phyloP scores from a whole-genome alignment of 2,797 vertebrate species.

The Zenarchopterus dispar region DNA sequence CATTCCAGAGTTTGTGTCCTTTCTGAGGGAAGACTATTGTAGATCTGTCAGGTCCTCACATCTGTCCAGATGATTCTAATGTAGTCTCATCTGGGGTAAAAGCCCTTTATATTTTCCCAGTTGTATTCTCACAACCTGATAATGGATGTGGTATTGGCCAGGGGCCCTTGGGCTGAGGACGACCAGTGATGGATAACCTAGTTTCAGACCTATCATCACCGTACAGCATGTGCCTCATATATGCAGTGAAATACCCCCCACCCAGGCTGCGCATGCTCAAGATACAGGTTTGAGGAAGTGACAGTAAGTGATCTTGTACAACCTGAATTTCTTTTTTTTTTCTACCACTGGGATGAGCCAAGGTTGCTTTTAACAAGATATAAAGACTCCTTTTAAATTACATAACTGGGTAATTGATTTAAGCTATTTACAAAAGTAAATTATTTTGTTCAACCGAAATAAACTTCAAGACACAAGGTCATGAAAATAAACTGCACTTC shows the following conservation, averaged over 20 bases:
- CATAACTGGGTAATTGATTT: too few relatives aligned
- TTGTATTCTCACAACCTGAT: constrained; percentile 69
- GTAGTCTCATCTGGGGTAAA: constrained; percentile 63
- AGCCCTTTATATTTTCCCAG: constrained; percentile 61
- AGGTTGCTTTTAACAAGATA: too few relatives aligned
- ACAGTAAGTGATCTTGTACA: constrained; percentile 28
- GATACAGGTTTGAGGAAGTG: neutral
- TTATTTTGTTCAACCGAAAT: too few relatives aligned
- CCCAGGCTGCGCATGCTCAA: constrained; percentile 37
- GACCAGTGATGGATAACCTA: constrained; percentile 80
- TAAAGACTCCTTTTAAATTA: too few relatives aligned
- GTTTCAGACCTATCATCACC: constrained; percentile 79
- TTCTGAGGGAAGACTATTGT: constrained; percentile 21
- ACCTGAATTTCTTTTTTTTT: constrained; percentile 17
- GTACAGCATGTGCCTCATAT: constrained; percentile 74
- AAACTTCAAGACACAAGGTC: too few relatives aligned
- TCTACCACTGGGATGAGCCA: neutral
- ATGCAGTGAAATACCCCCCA: constrained; percentile 44
- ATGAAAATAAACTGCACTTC: too few relatives aligned
- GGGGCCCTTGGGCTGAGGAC: constrained; percentile 59
- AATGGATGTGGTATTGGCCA: constrained; percentile 78
- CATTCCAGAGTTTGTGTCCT: constrained; percentile 36
- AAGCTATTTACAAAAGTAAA: too few relatives aligned
- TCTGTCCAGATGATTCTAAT: constrained; percentile 70
- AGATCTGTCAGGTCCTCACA: constrained; percentile 45